Evolutionary conservation across 92 coral and sea anemone genomes (phyloP), one percentile per base, ranked within the genome.

Genomic region (Hydrozoanthus gracilis): DNA sequence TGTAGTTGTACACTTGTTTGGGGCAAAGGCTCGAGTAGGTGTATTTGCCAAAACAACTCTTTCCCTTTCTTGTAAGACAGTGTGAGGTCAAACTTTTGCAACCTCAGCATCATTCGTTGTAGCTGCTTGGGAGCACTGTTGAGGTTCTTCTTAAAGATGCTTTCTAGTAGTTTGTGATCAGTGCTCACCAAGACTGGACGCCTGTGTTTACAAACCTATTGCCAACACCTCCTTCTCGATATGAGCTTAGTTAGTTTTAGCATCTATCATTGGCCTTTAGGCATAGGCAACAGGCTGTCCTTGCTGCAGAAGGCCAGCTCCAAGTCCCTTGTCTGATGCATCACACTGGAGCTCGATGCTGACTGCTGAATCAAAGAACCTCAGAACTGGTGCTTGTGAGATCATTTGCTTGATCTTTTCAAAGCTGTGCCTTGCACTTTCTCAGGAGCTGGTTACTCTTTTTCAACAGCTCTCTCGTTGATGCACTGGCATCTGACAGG

Each of bases 31-130:
- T 6, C 58, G 58, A 51, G 7, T 51, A 6, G 10, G 58, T 51
- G 58, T 52, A 12, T 52, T 5, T 8, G 60, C 60, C 60, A 52
- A 12, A 52, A 52, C 84, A 50, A 51, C 7, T 78, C 84, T 46
- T 73, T 50, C 7, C 70, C 84, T 50, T 27, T 73, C 71, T 61
- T 86, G 82, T 85, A 71, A 13, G 62, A 3, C 3, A 85, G 71
- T 77, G 51, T 49, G 66, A 86, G 65, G 16, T 89, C 82, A 15
- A 62, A 77, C 18, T 77, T 62, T 39, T 78, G 82, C 14, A 76
- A 12, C n/a, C 73, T 39, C 46, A 90, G 45, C 88, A 87, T 20
- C 93, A 90, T 82, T 60, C 82, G 76, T 55, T 87, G 88, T 13
- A 90, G 82, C n/a, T 85, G 90, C 12, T 85, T 71, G 18, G 82